Evolutionary conservation across 2,888 invertebrate species (phyloP).

Genomic region (Xylota segnis): DNA sequence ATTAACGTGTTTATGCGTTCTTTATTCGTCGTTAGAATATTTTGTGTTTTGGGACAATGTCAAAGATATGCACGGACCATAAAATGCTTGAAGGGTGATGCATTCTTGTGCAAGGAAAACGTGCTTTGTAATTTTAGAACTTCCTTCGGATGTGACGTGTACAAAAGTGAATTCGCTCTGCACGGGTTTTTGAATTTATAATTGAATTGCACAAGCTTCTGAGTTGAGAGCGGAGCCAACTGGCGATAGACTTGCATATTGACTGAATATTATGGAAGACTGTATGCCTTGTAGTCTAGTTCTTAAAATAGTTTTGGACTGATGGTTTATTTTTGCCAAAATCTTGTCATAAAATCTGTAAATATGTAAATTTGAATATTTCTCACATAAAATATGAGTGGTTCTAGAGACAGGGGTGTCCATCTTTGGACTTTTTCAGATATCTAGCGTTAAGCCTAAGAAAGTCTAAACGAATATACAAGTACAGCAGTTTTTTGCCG

Average conservation of each 20-base stretch:
- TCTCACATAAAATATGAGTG: too few species aligned
- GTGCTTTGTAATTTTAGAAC: constrained; percentile 41
- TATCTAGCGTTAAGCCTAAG: too few species aligned
- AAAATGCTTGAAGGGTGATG: constrained; percentile 42
- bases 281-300: background rate
- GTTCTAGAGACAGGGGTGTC: too few species aligned
- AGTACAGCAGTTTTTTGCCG: too few species aligned
- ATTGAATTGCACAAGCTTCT: background rate
- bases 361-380: too few species aligned
- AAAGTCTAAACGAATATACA: too few species aligned
- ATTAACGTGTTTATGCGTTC: constrained; percentile 10
- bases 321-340: background rate
- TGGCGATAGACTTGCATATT: background rate
- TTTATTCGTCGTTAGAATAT: constrained; percentile 8
- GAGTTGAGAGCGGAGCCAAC: background rate
- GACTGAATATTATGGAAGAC: background rate
- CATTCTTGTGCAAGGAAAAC: constrained; percentile 34
- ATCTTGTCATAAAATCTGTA: background rate
- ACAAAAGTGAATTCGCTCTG: background rate
- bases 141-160: constrained; percentile 15
- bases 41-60: constrained; percentile 69
- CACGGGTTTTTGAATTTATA: background rate
- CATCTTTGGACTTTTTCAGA: too few species aligned
- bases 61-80: constrained; percentile 39
- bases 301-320: background rate